These are phyloP conservation scores for Actias luna DNA, from an alignment of 2,888 invertebrate species.

Conservation along the genomic window DNA sequence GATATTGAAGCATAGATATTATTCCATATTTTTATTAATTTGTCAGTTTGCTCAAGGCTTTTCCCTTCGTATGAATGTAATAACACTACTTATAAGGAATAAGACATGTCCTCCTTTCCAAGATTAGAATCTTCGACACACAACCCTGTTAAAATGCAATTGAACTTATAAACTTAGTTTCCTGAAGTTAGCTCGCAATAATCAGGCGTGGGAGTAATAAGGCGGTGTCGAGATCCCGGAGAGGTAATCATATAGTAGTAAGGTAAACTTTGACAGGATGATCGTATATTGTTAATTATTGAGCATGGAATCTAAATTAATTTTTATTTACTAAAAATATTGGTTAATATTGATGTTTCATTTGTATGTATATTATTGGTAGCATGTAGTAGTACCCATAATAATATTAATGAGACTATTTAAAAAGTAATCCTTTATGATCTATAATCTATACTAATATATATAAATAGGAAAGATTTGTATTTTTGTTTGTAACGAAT, in stretches of 20 bases:
- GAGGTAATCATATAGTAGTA: conserved; percentile 13
- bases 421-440: no score
- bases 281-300: conserved; percentile 5
- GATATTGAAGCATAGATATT: no score
- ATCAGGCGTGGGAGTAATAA: conserved; percentile 15
- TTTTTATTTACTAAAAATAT: not conserved
- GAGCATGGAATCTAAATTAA: not conserved
- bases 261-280: conserved; percentile 13
- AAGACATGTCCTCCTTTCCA: not conserved
- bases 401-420: not conserved
- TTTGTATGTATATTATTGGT: not conserved
- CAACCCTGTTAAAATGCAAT: not conserved
- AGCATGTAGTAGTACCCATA: not conserved
- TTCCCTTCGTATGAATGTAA: not conserved
- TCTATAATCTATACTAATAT: no score
- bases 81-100: not conserved
- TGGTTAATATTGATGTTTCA: not conserved
- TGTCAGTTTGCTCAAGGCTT: not conserved
- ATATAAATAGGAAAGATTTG: no score
- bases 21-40: no score
- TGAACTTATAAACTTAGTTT: conserved; percentile 8
- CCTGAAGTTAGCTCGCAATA: not conserved
- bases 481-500: no score
- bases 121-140: not conserved
- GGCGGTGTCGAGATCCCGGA: conserved; percentile 11